phyloP scores from a whole-genome alignment of 1,140 invertebrate genomes.

The Pseudomyrmex dendroicus region DNA sequence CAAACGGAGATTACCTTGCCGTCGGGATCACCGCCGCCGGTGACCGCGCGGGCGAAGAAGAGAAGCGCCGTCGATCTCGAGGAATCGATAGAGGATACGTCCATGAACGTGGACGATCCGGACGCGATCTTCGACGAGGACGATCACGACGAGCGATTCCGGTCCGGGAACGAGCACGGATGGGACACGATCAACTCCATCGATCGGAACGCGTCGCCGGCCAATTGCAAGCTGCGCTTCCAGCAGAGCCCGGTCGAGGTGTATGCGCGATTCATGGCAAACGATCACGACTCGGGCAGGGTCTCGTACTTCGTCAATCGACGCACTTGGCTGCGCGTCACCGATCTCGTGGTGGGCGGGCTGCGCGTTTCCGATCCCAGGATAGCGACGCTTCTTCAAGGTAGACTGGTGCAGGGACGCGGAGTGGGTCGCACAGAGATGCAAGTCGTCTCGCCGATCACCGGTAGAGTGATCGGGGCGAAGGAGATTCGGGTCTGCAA shows the following conservation, averaged over 20 bases:
- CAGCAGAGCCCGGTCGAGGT: slow-evolving; percentile 96
- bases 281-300: slow-evolving; percentile 95
- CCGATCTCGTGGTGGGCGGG: slow-evolving; percentile 94
- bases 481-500: slow-evolving; percentile 96
- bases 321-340: slow-evolving; percentile 94
- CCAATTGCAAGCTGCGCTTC: slow-evolving; percentile 91
- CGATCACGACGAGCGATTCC: slow-evolving; percentile 77
- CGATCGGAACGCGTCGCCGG: slow-evolving; percentile 78
- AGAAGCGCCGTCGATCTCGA: slow-evolving; percentile 76
- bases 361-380: slow-evolving; percentile 95
- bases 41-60: slow-evolving; percentile 66
- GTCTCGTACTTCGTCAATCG: slow-evolving; percentile 95
- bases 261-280: slow-evolving; percentile 95
- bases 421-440: slow-evolving; percentile 96
- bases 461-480: slow-evolving; percentile 95
- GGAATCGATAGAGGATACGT: slow-evolving; percentile 65
- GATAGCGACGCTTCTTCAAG: slow-evolving; percentile 93
- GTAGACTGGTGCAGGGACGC: slow-evolving; percentile 93
- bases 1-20: slow-evolving; percentile 50
- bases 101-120: slow-evolving; percentile 72
- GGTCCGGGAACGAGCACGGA: slow-evolving; percentile 79
- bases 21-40: slow-evolving; percentile 68
- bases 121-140: slow-evolving; percentile 72
- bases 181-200: slow-evolving; percentile 85
- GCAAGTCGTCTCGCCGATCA: slow-evolving; percentile 96